Evolutionary conservation across 2,797 vertebrate genomes (phyloP).

Genomic region (Notolabrus celidotus): DNA sequence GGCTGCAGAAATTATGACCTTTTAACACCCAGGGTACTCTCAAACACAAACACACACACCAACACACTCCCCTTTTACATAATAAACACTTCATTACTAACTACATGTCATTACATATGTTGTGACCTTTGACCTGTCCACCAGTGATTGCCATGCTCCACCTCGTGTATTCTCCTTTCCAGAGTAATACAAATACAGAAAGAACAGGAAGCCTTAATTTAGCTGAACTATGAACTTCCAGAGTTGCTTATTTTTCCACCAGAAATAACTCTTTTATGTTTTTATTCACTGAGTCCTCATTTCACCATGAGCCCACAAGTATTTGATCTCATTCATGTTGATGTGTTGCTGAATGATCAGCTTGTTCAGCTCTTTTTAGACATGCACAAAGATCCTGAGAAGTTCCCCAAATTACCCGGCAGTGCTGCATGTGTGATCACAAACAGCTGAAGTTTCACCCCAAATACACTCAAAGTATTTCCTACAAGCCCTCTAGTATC

Average conservation of each 20-base stretch:
- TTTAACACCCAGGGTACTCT: background rate
- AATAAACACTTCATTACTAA: background rate
- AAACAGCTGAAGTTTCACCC: too few relatives aligned
- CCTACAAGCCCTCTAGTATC: too few relatives aligned
- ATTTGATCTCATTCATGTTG: too few relatives aligned
- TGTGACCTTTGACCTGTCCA: background rate
- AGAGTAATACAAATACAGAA: background rate
- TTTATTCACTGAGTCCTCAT: too few relatives aligned
- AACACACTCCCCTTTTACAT: background rate
- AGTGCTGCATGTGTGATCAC: too few relatives aligned
- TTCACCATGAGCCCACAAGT: too few relatives aligned
- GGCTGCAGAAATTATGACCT: slow-evolving; percentile 25
- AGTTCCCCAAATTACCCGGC: too few relatives aligned
- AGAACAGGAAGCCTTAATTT: background rate
- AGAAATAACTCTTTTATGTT: too few relatives aligned
- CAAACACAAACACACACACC: slow-evolving; percentile 10
- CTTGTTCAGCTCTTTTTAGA: background rate
- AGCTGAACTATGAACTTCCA: background rate
- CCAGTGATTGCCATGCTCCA: background rate
- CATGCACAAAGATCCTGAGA: too few relatives aligned
- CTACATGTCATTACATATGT: background rate
- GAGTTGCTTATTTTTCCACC: too few relatives aligned
- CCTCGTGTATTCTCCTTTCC: background rate
- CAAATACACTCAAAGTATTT: too few relatives aligned
- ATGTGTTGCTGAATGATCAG: too few relatives aligned